Base-by-base conservation (phyloP, 2,888 invertebrate genomes). In the Nomada fucata region DNA sequence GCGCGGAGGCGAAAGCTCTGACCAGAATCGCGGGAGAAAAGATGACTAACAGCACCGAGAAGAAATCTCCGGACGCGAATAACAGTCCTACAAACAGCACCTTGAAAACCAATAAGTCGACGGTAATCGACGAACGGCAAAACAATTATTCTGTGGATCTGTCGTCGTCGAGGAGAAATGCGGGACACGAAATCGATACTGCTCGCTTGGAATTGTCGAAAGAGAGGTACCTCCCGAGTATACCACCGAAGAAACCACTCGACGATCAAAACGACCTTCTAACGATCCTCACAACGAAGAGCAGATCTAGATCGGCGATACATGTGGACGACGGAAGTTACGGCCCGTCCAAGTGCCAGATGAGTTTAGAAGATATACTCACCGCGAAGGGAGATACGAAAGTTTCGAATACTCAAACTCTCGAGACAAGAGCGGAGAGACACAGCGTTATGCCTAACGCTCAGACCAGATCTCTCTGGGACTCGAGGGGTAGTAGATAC, bases 351-450 rank as follows among this genome's bases (percentile, higher is more conserved):
- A 91, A 90, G 53, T 90, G 90, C 53, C 92, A 92, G 53, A 92
- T 92, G 92, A 92, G 91, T 29, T 76, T 93, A 26, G 93, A 93
- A 44, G 93, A 93, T 20, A 93, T 93, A 15, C 84, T 93, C 2
- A 87, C 86, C 5, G 90, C 88, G 5, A 92, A 91, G 72, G 18
- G 72, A 2, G 89, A 91, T 11, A 36, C 79, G 0, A 89, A 89
- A 29, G 20, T 87, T 1, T 71, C 82, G 2, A 86, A 88, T 2
- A 78, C 75, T n/a, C 86, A 83, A 53, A 89, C 79, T 67, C 67
- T 26, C 1, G 84, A 86, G 7, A 59, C 53, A 13, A 79, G 64
- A 65, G 50, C 69, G 9, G 86, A 89, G 36, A 88, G 78, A 20
- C 82, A 20, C 23, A 60, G 53, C 1, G 2, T 50, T 1, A n/a